Evolutionary conservation across 2,797 vertebrate species (phyloP).

Genomic region (Artibeus jamaicensis): DNA sequence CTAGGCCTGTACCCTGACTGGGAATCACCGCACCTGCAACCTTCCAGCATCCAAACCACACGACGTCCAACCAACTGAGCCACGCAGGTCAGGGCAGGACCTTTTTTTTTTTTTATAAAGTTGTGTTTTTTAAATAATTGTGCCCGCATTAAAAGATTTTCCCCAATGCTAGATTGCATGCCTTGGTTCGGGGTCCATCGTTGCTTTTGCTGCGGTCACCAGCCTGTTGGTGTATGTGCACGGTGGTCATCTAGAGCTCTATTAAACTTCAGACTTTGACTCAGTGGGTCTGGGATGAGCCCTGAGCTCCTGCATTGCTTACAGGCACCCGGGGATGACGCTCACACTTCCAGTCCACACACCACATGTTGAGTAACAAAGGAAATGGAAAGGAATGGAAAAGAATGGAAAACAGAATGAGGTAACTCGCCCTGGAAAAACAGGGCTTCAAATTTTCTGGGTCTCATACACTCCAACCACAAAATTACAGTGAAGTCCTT

Average conservation of each 20-base stretch:
- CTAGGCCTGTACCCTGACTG: neutral
- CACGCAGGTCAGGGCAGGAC: neutral
- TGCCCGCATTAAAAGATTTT: neutral
- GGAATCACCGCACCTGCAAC: neutral
- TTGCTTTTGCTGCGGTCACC: neutral
- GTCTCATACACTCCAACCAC: neutral
- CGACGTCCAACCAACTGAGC: neutral
- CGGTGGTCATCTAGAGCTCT: neutral
- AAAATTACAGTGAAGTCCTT: neutral
- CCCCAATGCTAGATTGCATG: neutral
- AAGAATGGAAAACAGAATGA: neutral
- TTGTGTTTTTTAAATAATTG: neutral
- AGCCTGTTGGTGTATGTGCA: neutral
- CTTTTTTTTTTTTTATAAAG: neutral
- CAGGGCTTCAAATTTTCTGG: neutral
- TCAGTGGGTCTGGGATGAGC: neutral
- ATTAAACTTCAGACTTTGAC: neutral
- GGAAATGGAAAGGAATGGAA: neutral
- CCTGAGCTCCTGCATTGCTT: neutral
- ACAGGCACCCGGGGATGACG: neutral
- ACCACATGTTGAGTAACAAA: constrained; percentile 6
- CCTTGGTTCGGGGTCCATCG: neutral
- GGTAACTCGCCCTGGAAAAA: neutral
- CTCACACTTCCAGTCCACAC: neutral
- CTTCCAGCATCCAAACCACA: neutral